Evolutionary conservation across 2,888 invertebrate genomes (phyloP).

Genomic region (Nephrotoma guestfalica): DNA sequence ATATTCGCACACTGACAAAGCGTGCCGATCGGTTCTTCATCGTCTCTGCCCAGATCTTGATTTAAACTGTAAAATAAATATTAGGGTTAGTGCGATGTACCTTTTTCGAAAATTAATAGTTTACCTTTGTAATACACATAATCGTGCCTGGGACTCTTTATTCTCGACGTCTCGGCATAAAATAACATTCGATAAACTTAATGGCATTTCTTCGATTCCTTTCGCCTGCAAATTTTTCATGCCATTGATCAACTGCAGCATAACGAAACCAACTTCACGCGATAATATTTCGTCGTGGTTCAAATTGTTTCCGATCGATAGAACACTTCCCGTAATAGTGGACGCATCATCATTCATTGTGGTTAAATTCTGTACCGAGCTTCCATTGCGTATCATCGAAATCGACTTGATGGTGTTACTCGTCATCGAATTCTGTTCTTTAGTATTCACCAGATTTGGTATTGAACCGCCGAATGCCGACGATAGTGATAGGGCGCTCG

Average conservation of each 20-base stretch:
- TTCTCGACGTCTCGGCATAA: slow-evolving; percentile 49
- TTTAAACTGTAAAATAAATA: slow-evolving; percentile 40
- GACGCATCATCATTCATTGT: slow-evolving; percentile 25
- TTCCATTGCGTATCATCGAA: slow-evolving; percentile 29
- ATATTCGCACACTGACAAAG: slow-evolving; percentile 64
- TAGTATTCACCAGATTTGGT: slow-evolving; percentile 27
- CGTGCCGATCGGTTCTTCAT: slow-evolving; percentile 49
- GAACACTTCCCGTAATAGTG: slow-evolving; percentile 5
- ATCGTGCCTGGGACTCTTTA: slow-evolving; percentile 45
- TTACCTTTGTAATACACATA: slow-evolving; percentile 65
- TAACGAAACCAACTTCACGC: slow-evolving; percentile 58
- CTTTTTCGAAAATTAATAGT: slow-evolving; percentile 15
- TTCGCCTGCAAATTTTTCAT: slow-evolving; percentile 69
- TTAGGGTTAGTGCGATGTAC: not conserved
- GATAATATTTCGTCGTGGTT: slow-evolving; percentile 35
- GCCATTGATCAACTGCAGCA: slow-evolving; percentile 68
- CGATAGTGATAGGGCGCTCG: slow-evolving; percentile 2
- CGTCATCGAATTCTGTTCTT: slow-evolving; percentile 23
- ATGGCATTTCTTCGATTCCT: slow-evolving; percentile 64
- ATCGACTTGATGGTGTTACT: slow-evolving; percentile 8
- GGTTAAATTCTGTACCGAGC: slow-evolving; percentile 34
- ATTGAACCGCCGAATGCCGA: slow-evolving; percentile 28
- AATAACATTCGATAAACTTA: slow-evolving; percentile 55
- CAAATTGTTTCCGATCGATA: slow-evolving; percentile 7
- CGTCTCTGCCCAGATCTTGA: slow-evolving; percentile 45